Evolutionary conservation across 2,888 invertebrate species (phyloP), one percentile per base, ranked within the genome.

Genomic region (Phoenoteleia sp.): DNA sequence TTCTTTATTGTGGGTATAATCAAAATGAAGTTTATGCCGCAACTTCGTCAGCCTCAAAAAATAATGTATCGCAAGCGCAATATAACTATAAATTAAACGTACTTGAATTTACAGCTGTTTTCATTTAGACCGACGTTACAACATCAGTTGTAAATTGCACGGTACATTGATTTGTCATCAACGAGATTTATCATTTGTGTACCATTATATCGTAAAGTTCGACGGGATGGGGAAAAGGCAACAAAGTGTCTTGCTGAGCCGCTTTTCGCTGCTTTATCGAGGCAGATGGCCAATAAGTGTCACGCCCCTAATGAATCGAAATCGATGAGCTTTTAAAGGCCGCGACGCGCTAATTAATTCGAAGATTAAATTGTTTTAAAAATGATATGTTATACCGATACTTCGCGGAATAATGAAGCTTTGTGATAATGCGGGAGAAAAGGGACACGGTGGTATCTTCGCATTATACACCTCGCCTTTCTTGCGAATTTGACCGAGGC

Each of bases 321-420:
- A 27, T 69, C 56, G 29, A 42, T 29, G 33, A 15, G 49, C n/a
- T 52, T 39, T 58, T 45, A 67, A 69, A 29, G 69, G 58, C 25
- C n/a, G 27, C 29, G 36, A 45, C 42, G 33, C 36, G 29, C 74
- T 82, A 82, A 82, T 82, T 82, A 76, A 76, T 82, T 76, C 58
- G 64, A 64, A 76, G 81, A 84, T 71, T 76, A 74, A 84, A 84
- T 66, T 64, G 84, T 80, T 71, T 80, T 64, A 56, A 80, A 80
- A 84, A 75, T 76, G 80, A 69, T 79, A 75, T 36, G 80, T 71
- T 67, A 62, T 64, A 66, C 58, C 42, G 76, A 74, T 75, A 84
- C 36, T 66, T 42, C n/a, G 45, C 39, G 64, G 39, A 76, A 76
- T 84, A 81, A 81, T 75, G 84, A 76, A 80, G 71, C 72, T 45